Conservation (phyloP, 2,888 invertebrate species). For the Zaprionus lineosus region DNA sequence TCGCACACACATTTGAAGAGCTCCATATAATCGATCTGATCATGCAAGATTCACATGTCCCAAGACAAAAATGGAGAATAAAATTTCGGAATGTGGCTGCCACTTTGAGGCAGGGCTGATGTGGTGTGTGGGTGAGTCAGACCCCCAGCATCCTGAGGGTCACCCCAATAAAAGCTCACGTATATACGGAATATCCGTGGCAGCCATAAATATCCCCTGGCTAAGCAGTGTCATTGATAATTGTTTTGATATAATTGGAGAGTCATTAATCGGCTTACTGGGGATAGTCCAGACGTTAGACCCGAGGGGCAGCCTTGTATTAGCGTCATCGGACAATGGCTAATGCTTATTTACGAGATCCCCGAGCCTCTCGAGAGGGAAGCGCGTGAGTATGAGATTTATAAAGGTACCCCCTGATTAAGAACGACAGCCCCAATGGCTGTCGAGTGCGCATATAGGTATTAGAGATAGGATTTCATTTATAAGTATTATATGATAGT, state of each 20-base stretch:
- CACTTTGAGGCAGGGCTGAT: too few species aligned
- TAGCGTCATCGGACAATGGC: slow-evolving; percentile 2
- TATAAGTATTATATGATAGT: slow-evolving; percentile 17
- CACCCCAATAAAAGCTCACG: too few species aligned
- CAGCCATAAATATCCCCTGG: too few species aligned
- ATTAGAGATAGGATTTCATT: slow-evolving; percentile 21
- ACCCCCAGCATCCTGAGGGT: too few species aligned
- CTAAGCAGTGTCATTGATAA: slow-evolving; percentile 22
- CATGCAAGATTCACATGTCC: too few species aligned
- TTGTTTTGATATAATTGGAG: slow-evolving; percentile 32
- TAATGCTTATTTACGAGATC: slow-evolving; percentile 27
- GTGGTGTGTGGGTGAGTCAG: too few species aligned
- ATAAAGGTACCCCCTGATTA: slow-evolving; percentile 11
- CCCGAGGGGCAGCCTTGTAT: neutral
- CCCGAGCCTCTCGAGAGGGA: slow-evolving; percentile 20
- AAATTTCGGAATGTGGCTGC: too few species aligned
- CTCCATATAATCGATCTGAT: too few species aligned
- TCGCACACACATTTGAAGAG: too few species aligned
- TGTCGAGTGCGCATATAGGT: slow-evolving; percentile 8
- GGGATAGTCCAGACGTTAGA: slow-evolving; percentile 21
- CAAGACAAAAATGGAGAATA: too few species aligned
- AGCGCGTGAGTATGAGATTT: slow-evolving; percentile 50
- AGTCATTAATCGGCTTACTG: slow-evolving; percentile 2
- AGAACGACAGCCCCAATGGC: neutral
- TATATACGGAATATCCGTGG: too few species aligned